Evolutionary conservation across 2,113 vertebrate genomes (phyloP), one percentile per base, ranked within the genome.

Genomic region (Sitta europaea): DNA sequence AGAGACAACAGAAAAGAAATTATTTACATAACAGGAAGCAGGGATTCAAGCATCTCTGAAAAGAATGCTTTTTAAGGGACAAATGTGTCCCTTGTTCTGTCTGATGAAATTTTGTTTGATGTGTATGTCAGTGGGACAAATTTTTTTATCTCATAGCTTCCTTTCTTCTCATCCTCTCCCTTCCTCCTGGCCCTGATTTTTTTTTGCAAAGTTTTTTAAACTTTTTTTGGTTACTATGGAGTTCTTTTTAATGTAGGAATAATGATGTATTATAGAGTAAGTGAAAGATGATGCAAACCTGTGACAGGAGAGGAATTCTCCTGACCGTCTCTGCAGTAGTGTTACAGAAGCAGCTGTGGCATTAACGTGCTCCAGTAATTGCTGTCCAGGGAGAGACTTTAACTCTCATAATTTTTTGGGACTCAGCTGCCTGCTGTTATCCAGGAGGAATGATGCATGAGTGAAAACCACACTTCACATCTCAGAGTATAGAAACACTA

Each of bases 1-100:
- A 58, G 91, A 88, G 89, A 68, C 63, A 94, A 57, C 66, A 58
- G 75, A 93, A 66, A 54, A 76, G 63, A 82, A 92, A 74, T 73
- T 78, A 87, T 95, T 94, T 96, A 71, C 51, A 21, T 77, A 88
- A 40, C 3, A 5, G 79, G 90, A 94, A 68, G 36, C 31, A 80
- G 63, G 40, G 76, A 86, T 90, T 92, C 76, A 50, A 38, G 90
- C 36, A 68, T 71, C 55, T 88, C 59, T 84, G 83, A 42, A 66
- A 93, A 90, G 40, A 73, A 38, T 42, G 50, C 31, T 88, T 84
- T 90, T 78, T 61, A 71, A 78, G 63, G 65, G 24, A 88, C 65
- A 81, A 84, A 86, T 36, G 11, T 21, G 14, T 77, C 83, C 36
- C 59, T 86, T 28, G 4, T 68, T 84, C 36, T 90, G 63, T 48